Base-by-base conservation (phyloP, 2,888 invertebrate species). In the Tachina grossa region DNA sequence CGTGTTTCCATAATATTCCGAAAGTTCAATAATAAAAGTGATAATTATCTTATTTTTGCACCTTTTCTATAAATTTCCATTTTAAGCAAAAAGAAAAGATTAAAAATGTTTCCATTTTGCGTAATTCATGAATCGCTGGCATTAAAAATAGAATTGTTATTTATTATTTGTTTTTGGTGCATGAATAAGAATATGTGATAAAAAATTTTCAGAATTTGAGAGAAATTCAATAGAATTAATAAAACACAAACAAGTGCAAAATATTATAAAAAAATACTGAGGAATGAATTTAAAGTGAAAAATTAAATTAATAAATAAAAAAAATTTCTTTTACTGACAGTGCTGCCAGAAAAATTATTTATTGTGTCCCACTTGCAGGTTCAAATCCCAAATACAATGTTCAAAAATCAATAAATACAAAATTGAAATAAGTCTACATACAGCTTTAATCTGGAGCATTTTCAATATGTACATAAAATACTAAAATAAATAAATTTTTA, bases 61-160 rank as follows among this genome's bases (percentile, higher is more conserved):
- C 53, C 63, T 88, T 90, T 90, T 89, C 86, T 71, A 14, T 47
- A 49, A 63, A 89, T 90, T 91, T 87, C 89, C 89, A 89, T 90
- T 90, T 91, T 89, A 88, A 89, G 88, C 79, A 88, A 89, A 88
- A 66, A 74, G 47, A 51, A 51, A 47, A 47, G 55, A 65, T 19
- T 90, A 31, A 31, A 31, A 31, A 31, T 31, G 31, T 89, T 89
- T 81, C 86, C 89, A 49, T 89, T 91, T 91, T 91, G 91, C 91
- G 90, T 91, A 91, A 91, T 91, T 91, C 89, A 88, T 91, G 88
- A 89, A 88, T 88, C 81, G 85, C 88, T 84, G 81, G 81, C 80
- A 90, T 89, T 91, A 91, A 89, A 91, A 91, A 91, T 91, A 91
- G 90, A 90, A 87, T 89, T 87, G 74, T 79, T 31, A 19, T 72